phyloP scores from a whole-genome alignment of 2,888 invertebrate species.

The Drosophila anceps region DNA sequence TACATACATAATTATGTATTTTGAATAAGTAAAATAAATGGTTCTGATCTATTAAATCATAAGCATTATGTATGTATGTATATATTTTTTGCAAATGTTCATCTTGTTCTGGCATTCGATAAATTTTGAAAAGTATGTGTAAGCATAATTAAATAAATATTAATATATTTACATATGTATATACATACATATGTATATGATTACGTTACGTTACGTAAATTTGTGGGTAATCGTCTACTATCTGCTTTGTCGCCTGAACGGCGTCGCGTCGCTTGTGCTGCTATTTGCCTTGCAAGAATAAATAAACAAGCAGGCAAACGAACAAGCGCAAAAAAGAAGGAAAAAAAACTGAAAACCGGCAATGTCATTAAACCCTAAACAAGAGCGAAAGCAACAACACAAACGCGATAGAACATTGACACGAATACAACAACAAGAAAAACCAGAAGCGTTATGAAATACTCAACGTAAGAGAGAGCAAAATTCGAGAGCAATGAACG shows the following conservation, averaged over 20 bases:
- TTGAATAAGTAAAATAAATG: background rate
- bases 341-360: conserved; percentile 68
- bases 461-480: conserved; percentile 51
- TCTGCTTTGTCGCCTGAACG: conserved; percentile 36
- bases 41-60: background rate
- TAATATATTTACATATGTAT: background rate
- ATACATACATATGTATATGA: conserved; percentile 8
- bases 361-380: conserved; percentile 83
- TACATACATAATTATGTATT: background rate
- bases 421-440: conserved; percentile 76
- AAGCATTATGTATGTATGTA: background rate
- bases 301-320: conserved; percentile 74
- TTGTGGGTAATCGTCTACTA: conserved; percentile 36
- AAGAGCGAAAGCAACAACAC: conserved; percentile 78
- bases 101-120: background rate
- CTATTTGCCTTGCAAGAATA: conserved; percentile 73
- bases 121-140: background rate
- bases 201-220: conserved; percentile 23
- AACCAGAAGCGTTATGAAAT: conserved; percentile 82
- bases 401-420: conserved; percentile 74
- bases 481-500: conserved; percentile 68
- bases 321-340: conserved; percentile 55
- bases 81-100: background rate
- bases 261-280: conserved; percentile 43
- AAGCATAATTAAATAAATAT: background rate